A percentile compares a stretch with the other conserved stretches of the same genome.
Evolutionary conservation across 2,888 invertebrate species (phyloP).

Genomic region (Ectemnius lituratus): DNA sequence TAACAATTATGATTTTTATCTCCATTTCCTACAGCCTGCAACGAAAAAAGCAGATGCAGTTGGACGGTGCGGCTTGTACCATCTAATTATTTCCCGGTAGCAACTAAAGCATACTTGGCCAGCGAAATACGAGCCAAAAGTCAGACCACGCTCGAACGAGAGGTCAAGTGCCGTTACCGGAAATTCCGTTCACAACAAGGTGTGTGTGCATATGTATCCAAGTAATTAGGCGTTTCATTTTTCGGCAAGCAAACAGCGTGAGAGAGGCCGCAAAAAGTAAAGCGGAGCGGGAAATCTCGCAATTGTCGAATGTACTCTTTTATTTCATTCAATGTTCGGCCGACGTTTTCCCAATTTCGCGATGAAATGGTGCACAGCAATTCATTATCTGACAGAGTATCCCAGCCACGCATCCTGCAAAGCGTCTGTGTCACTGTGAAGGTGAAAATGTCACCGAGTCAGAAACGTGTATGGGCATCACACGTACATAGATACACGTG

Average conservation of each 20-base stretch:
- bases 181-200: conserved; percentile 46
- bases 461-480: too few species aligned
- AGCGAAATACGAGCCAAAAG: conserved; percentile 59
- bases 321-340: conserved; percentile 44
- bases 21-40: conserved; percentile 7
- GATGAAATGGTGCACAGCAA: conserved; percentile 25
- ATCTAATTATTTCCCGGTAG: conserved; percentile 61
- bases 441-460: too few species aligned
- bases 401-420: conserved; percentile 6
- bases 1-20: too few species aligned
- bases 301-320: conserved; percentile 23
- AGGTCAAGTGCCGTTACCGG: conserved; percentile 23
- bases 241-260: conserved; percentile 3
- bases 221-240: conserved; percentile 46
- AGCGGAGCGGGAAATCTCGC: conserved; percentile 17
- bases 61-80: background rate
- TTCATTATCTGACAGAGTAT: conserved; percentile 36
- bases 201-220: conserved; percentile 27
- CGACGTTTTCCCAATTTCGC: conserved; percentile 33
- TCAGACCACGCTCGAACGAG: conserved; percentile 32
- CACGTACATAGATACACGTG: too few species aligned
- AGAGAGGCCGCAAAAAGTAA: conserved; percentile 11
- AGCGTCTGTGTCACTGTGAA: too few species aligned
- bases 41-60: conserved; percentile 35
- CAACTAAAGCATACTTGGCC: conserved; percentile 46